Evolutionary conservation across 2,888 invertebrate species (phyloP), one percentile per base, ranked within the genome.

Genomic region (Hoplodrina blanda): DNA sequence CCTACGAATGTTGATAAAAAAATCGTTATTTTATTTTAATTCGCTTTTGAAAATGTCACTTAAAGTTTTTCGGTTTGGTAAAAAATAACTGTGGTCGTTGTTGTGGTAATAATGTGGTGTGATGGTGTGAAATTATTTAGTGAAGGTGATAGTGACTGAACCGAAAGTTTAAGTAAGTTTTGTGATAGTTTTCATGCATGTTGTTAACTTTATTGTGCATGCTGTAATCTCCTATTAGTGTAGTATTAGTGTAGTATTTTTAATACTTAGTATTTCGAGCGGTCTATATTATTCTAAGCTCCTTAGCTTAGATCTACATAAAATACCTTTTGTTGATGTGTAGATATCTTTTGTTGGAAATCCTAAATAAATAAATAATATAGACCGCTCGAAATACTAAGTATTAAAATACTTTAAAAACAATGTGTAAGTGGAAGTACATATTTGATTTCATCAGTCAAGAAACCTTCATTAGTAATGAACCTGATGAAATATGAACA

Each of bases 1-100:
- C 86, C 67, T 82, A 73, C 86, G 82, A 88, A 82, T 78, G 77
- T 81, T 10, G 17, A 69, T 85, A 76, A 84, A 81, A 84, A 75
- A 79, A 78, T 71, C 56, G 69, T 73, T 78, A 73, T 46, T 46
- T 46, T 67, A 71, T 55, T 64, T 68, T 70, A 70, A 62, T 70
- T 74, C 59, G 46, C 7, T 71, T 74, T 72, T 63, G 6, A 53
- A 77, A 74, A 73, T 78, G 71, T 73, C 71, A 79, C 69, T 71
- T 66, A 54, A 44, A 46, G 33, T 62, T 69, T 79, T 77, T 65
- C 25, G 65, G 52, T 57, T 76, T 69, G 19, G 13, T 62, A 67
- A 67, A 53, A 80, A 80, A 63, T 50, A 69, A 55, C 11, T 55
- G 78, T 81, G 81, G 13, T 53, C 33, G 68, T 73, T 66, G 65